Base-by-base conservation (phyloP, 1,140 invertebrate genomes). In the Bombyx mandarina region DNA sequence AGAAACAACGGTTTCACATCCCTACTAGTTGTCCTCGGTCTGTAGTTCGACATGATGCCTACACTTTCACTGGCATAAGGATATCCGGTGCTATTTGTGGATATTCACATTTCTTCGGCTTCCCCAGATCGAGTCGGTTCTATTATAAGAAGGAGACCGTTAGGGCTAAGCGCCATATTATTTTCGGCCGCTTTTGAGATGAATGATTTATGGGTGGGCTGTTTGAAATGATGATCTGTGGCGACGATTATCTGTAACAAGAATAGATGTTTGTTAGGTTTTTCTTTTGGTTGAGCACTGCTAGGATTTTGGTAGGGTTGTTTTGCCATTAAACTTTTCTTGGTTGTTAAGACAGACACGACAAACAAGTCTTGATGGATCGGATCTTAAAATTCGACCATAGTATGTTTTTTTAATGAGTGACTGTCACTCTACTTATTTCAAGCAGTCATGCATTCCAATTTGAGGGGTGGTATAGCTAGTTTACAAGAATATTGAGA, bases 1-100 rank as follows among this genome's bases (percentile, higher is more conserved):
- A 86, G 52, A 26, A 86, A 86, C 61, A 86, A 56, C 8, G 81
- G 79, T 61, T 70, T 66, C 5, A 78, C 75, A 61, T 75, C 75
- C 54, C 77, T 76, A 77, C 78, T 79, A 7, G 73, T 79, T 43
- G 77, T 61, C 62, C 69, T 71, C 45, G 77, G 54, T 65, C 74
- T 71, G 66, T 62, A 72, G 61, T 74, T 71, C 48, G 67, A 67
- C 81, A 82, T 81, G 45, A 72, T 71, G 64, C 60, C 62, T 54
- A 62, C 10, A 52, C 43, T 54, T 48, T 48, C 58, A 55, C 57
- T 57, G 59, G 61, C 68, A 73, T 75, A 63, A 66, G 65, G 70
- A 70, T 64, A 68, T 79, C 74, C 74, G 67, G 59, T 52, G 66
- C 62, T 73, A 71, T 69, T 69, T 73, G 57, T 60, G 55, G 48